Base-by-base conservation (phyloP, 2,888 invertebrate species). In the Drosophila austrosaltans region DNA sequence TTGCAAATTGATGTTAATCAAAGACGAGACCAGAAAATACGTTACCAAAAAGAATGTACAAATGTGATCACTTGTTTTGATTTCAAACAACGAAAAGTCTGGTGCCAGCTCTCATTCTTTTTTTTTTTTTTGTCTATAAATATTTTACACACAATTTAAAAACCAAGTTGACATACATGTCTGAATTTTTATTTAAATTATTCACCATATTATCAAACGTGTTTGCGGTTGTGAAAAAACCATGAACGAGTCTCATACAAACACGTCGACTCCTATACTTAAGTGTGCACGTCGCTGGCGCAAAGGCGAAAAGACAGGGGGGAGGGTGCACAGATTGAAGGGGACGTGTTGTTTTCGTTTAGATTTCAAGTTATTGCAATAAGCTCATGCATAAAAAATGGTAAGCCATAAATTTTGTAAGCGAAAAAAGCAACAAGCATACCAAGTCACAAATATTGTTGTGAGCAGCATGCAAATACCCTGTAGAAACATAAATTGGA, bases 61-160 rank as follows among this genome's bases (percentile, higher is more conserved):
- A 48, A 48, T 48, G 48, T 48, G 48, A 48, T 48, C 48, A 48
- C 22, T 48, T 48, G 22, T 25, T 48, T 48, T 48, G 16, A 42
- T 42, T 42, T 42, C 42, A 16, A 16, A 1, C 1, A 16, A 1
- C 2, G 4, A 25, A 48, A 48, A 48, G 7, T 1, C 6, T 16
- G 22, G 10, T 25, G 20, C 8, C 8, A 4, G 16, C 3, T 42
- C 5, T 4, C 16, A 2, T 44, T 44, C 16, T 16, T 5, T 42
- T 4, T 42, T 16, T 44, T 5, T 20, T 20, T 48, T 2, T 25
- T 48, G 48, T 48, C 22, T 48, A 48, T 83, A 76, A 82, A 81
- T 81, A 83, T 79, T 82, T 83, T 78, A 83, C 79, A 83, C 81
- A 81, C 81, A 81, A 82, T 82, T 82, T 82, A 81, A 79, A 79